A percentile compares a stretch with the other conserved stretches of the same genome.
Conservation (phyloP, 2,888 invertebrate species). For the Seira sanloemensis region DNA sequence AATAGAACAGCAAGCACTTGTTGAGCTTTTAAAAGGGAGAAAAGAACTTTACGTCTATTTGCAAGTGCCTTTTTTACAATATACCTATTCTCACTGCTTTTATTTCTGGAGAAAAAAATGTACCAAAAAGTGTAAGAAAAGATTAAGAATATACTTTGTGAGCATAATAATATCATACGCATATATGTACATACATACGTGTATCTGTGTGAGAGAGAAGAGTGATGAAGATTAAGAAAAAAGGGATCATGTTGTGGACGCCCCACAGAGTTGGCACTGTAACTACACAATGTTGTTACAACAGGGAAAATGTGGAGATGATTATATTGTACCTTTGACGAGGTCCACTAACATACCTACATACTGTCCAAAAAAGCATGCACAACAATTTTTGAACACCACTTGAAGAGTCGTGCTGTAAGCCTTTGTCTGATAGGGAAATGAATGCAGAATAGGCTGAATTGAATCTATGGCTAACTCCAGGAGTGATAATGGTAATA, state of each 20-base stretch:
- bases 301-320: constrained; percentile 46
- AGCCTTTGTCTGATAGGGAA: neutral
- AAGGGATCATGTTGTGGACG: constrained; percentile 59
- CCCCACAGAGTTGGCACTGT: constrained; percentile 64
- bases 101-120: neutral
- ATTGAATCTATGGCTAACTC: too few species aligned
- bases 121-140: neutral
- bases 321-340: constrained; percentile 31
- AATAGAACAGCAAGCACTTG: constrained; percentile 11
- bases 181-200: too few species aligned
- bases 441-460: too few species aligned
- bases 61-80: neutral
- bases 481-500: constrained; percentile 58
- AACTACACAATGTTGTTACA: constrained; percentile 65
- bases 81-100: neutral
- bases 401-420: neutral
- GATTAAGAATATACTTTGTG: neutral
- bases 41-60: neutral
- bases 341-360: neutral
- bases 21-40: neutral
- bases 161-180: neutral
- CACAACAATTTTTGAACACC: neutral
- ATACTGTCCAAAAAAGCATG: neutral
- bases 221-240: constrained; percentile 26
- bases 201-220: neutral